Evolutionary conservation across 2,888 invertebrate genomes (phyloP), one percentile per base, ranked within the genome.

Genomic region (Lasioglossum vierecki): DNA sequence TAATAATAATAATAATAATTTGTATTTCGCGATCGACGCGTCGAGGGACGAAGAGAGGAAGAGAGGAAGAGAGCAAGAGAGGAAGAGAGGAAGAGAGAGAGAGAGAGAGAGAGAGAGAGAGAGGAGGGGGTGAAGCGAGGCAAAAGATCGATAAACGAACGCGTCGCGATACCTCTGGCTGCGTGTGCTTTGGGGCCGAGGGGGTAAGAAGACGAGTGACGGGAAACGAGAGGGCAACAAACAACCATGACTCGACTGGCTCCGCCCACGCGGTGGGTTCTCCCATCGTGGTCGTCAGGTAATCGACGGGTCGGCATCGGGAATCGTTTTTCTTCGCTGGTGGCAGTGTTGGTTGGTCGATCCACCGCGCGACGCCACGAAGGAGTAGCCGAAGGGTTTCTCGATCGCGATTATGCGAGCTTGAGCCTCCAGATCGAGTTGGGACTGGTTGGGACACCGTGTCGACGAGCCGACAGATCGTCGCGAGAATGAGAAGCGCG

Each of bases 271-370:
- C 63, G 30, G 86, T 88, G 11, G 90, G 81, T 91, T 82, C 87
- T 75, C 88, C 88, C 86, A 15, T 63, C 63, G 63, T 63, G 30
- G 93, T 93, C 91, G 93, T 93, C 92, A 92, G 87, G 93, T 91
- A 92, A 92, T 92, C 89, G 88, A 85, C 87, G 84, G 72, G 87
- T 82, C 53, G 78, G 68, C 70, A 79, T 72, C 77, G 60, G 79
- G 75, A 81, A 82, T 79, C 70, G 81, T 80, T 78, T 85, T 85
- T 66, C 57, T 68, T 77, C 75, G 53, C 70, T 83, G 60, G 57
- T 60, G n/a, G 57, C 85, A 82, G 63, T 18, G 90, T 88, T 74
- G 39, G 71, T 73, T 57, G 73, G n/a, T 30, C 15, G 41, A 84
- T 76, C 30, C 79, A 39, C 30, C 63, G 57, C 6, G 39, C n/a